Base-by-base conservation (phyloP, 1,140 invertebrate genomes). In the Drosophila sp. region DNA sequence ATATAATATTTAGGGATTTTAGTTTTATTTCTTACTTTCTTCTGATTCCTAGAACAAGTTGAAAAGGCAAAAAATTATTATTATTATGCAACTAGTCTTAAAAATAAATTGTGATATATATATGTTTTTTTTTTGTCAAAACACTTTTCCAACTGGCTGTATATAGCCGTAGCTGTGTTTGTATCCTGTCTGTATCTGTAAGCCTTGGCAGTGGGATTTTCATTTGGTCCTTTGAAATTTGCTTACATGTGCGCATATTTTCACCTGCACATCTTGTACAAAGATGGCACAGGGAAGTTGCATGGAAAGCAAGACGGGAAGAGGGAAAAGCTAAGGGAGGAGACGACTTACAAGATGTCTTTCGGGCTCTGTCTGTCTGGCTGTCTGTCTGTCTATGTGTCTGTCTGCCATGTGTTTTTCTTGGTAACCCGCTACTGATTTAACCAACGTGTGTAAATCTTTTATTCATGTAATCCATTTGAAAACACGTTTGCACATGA, bases 391-490 rank as follows among this genome's bases (percentile, higher is more conserved):
- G 45, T 76, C 50, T 64, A 54, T 51, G 6, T 32, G 9, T 50
- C 16, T 43, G 7, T 14, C 6, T 40, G 18, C 16, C n/a, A 25
- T 63, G 48, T 56, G 53, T 67, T 82, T 71, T 69, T 64, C 82
- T 81, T 79, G 83, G 83, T 83, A 77, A 74, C 83, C 83, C 83
- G 84, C 83, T 80, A 89, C 83, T 89, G 83, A 89, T 89, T 89
- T 89, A 89, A 76, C 84, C 81, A 72, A 83, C 83, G 83, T 89
- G 83, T 89, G 83, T 83, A 89, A 89, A 89, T 89, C 83, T 89
- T 89, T 89, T 89, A 89, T 89, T 89, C 83, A 89, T 89, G 83
- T 89, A 89, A 89, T 89, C 83, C 83, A 89, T 89, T 89, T 89
- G 83, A 77, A 89, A 89, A 89, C 76, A 89, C 83, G 83, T 89